These are phyloP conservation scores for Pseudotriccus pelzelni DNA, from an alignment of 2,797 vertebrate species.

Conservation along the genomic window DNA sequence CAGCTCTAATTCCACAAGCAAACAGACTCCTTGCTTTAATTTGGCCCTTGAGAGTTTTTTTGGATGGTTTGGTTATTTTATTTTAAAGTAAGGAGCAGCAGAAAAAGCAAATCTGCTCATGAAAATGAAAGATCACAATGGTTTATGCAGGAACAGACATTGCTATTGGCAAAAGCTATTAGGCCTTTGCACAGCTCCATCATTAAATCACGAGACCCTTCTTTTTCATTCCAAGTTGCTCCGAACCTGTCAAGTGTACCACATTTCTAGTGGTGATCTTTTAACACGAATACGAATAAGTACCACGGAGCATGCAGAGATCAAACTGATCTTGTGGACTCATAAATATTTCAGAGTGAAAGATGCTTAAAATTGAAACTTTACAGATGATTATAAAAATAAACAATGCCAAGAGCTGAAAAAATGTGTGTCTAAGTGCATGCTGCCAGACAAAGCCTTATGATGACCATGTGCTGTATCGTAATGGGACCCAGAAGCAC, in stretches of 20 bases:
- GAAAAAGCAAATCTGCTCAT: slow-evolving; percentile 7
- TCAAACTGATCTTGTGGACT: not conserved
- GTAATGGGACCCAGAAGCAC: slow-evolving; percentile 62
- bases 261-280: slow-evolving; percentile 6
- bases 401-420: not conserved
- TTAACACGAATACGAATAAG: slow-evolving; percentile 4
- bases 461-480: slow-evolving; percentile 62
- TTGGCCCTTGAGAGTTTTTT: not conserved
- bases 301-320: not conserved
- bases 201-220: not conserved
- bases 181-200: not conserved
- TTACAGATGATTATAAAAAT: not conserved
- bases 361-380: not conserved
- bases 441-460: slow-evolving; percentile 62
- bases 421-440: not conserved
- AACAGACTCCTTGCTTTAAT: not conserved
- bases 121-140: not conserved
- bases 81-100: not conserved
- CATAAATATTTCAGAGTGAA: slow-evolving; percentile 26
- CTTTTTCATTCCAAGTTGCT: not conserved
- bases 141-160: slow-evolving; percentile 1
- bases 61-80: not conserved
- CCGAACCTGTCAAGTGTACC: slow-evolving; percentile 3
- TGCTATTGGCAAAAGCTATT: slow-evolving; percentile 35
- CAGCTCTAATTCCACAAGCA: not conserved